Evolutionary conservation across 2,113 vertebrate genomes (phyloP), one percentile per base, ranked within the genome.

Genomic region (Bos indicus): DNA sequence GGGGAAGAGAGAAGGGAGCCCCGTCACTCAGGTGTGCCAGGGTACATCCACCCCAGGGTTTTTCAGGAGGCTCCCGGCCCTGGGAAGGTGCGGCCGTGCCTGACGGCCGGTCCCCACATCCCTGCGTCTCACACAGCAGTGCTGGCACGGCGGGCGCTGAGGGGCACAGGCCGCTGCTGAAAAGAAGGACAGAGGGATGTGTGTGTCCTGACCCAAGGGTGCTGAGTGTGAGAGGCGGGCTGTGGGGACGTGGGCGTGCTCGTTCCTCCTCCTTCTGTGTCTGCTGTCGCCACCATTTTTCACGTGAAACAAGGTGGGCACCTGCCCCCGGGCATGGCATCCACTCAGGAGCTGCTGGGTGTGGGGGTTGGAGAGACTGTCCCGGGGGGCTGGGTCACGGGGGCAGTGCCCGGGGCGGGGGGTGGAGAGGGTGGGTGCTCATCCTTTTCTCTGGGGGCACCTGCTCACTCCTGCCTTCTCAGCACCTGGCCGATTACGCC

Each of bases 351-450:
- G 60, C 60, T 62, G 28, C 64, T 36, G 64, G 64, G 8, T 21
- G 8, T 21, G 64, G 33, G 33, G 4, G 8, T 67, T 19, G 64
- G 33, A n/a, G 62, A 67, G 33, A 67, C 62, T n/a, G 3, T 19
- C 64, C 64, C 2, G 1, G 64, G 62, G 60, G 4, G 16, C 16
- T 5, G 33, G 33, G 62, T 67, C 64, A 9, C 1, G 2, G 33
- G 64, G n/a, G 16, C 33, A 36, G 64, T 21, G n/a, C 64, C 64
- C n/a, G 0, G 64, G 17, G 33, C 0, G 0, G 17, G 4, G 14
- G 17, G 4, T 36, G 64, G 33, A 36, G 17, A 67, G 64, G 33
- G n/a, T 36, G n/a, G 9, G n/a, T 67, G 64, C 64, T 21, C 64
- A 67, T 21, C 17, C n/a, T 67, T 67, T 67, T 5, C 64, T 67